phyloP scores from a whole-genome alignment of 2,113 vertebrate genomes.

The Pachycephala philippinensis region DNA sequence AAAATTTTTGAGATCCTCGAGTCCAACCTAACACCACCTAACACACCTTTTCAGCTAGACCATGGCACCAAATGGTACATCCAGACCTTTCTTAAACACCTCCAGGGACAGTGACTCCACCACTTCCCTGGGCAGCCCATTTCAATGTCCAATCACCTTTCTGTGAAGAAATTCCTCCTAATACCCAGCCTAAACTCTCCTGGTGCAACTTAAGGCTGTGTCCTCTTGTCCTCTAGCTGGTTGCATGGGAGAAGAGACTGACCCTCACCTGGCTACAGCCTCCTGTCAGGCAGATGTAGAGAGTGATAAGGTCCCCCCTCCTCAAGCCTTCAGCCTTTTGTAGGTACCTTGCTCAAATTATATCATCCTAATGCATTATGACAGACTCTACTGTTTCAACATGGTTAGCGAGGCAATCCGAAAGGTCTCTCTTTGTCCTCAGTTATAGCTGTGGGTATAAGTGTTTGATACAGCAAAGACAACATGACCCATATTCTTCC shows the following conservation, averaged over 20 bases:
- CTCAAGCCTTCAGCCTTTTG: not conserved
- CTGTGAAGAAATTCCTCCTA: not conserved
- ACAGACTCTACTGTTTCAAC: not conserved
- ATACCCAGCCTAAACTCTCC: not conserved
- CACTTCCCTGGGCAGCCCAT: not conserved
- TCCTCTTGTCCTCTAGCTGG: not conserved
- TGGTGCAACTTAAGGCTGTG: not conserved
- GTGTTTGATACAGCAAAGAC: not conserved
- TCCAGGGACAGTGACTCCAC: not conserved
- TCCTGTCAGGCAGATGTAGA: not conserved
- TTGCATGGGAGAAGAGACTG: not conserved
- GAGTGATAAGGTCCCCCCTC: too few species aligned
- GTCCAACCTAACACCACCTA: not conserved
- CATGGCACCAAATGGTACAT: not conserved
- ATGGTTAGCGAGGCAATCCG: fast-evolving
- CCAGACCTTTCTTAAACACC: not conserved
- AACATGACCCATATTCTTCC: not conserved
- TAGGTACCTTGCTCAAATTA: not conserved
- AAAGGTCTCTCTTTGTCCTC: not conserved
- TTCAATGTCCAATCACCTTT: fast-evolving
- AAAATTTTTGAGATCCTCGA: not conserved
- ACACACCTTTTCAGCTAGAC: not conserved
- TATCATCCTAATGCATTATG: not conserved
- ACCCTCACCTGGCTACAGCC: not conserved
- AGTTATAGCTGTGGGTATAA: not conserved